These are phyloP conservation scores for Serranus cabrilla DNA, from an alignment of 2,797 vertebrate genomes.

Conservation along the genomic window DNA sequence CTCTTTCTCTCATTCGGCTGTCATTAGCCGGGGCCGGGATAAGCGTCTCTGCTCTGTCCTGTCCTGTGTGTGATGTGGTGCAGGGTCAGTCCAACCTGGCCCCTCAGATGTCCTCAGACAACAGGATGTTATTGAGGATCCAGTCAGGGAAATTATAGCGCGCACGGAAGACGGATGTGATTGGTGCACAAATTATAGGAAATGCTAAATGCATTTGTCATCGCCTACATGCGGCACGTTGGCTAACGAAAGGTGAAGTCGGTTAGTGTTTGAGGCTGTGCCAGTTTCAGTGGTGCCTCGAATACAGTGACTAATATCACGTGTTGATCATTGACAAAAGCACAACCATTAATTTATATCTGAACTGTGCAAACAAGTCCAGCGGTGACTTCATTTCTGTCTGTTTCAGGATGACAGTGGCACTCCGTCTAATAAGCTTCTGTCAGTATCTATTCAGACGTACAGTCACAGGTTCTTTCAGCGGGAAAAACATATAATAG, in stretches of 20 bases:
- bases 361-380: slow-evolving; percentile 43
- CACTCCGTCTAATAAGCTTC: slow-evolving; percentile 36
- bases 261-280: neutral
- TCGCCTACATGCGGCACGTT: neutral
- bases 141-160: slow-evolving; percentile 72
- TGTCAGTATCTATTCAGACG: slow-evolving; percentile 68
- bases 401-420: slow-evolving; percentile 27
- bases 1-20: slow-evolving; percentile 63
- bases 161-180: slow-evolving; percentile 51
- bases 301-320: slow-evolving; percentile 27
- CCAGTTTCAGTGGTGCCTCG: slow-evolving; percentile 1
- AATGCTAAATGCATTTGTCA: slow-evolving; percentile 60
- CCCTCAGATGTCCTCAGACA: slow-evolving; percentile 75
- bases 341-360: slow-evolving; percentile 4
- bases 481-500: slow-evolving; percentile 50
- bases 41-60: slow-evolving; percentile 66
- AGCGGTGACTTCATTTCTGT: slow-evolving; percentile 36
- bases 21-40: slow-evolving; percentile 74
- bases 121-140: slow-evolving; percentile 82
- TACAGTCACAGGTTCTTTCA: slow-evolving; percentile 52
- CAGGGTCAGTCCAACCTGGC: slow-evolving; percentile 66
- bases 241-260: slow-evolving; percentile 7
- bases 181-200: slow-evolving; percentile 72
- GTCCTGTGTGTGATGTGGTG: slow-evolving; percentile 63
- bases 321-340: slow-evolving; percentile 32